These are phyloP conservation scores for Lochmaea crataegi DNA, from an alignment of 2,888 invertebrate genomes.

Conservation along the genomic window DNA sequence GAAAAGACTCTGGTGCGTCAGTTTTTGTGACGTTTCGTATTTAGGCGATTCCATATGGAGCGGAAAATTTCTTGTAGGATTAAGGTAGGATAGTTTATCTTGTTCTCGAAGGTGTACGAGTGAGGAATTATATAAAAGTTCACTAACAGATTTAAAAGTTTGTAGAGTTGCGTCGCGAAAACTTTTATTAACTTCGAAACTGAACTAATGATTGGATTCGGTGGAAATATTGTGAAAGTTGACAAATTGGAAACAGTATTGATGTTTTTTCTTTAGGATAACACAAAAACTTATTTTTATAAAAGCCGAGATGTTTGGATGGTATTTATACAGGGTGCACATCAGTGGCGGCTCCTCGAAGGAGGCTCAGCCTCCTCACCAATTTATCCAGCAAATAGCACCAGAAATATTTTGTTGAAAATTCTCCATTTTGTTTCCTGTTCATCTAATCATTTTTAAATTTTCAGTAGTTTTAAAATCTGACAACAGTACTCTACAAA, in stretches of 20 bases:
- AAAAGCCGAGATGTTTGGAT: no score
- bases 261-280: neutral
- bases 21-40: slow-evolving; percentile 29
- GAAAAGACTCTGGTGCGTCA: slow-evolving; percentile 19
- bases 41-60: slow-evolving; percentile 28
- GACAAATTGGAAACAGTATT: neutral
- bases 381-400: no score
- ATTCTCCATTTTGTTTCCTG: no score
- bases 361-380: no score
- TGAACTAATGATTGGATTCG: neutral
- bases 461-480: no score
- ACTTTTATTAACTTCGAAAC: slow-evolving; percentile 11
- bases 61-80: slow-evolving; percentile 23
- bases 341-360: no score
- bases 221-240: neutral
- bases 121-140: slow-evolving; percentile 1
- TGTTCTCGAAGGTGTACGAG: neutral
- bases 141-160: slow-evolving; percentile 6
- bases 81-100: slow-evolving; percentile 28
- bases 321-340: no score
- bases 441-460: no score
- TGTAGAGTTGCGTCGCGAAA: slow-evolving; percentile 7
- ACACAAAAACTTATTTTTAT: neutral
- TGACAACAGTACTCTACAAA: no score
- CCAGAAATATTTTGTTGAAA: no score